phyloP scores from a whole-genome alignment of 2,797 vertebrate species.

The Leptatherina wallacei region DNA sequence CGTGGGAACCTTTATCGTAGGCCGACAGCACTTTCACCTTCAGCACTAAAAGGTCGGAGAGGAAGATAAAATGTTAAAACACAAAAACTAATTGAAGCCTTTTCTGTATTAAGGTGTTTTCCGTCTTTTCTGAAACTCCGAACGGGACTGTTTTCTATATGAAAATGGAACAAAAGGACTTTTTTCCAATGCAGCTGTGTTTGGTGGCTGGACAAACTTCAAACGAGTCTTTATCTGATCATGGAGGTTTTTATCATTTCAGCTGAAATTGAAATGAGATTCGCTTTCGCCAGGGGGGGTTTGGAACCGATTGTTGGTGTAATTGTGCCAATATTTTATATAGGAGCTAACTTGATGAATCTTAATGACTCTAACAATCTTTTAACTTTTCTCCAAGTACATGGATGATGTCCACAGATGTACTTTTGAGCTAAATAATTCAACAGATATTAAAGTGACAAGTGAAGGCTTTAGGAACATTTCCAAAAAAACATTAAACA shows the following conservation, averaged over 20 bases:
- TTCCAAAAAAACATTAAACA: too few relatives aligned
- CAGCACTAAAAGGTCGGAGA: conserved; percentile 80
- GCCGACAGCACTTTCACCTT: conserved; percentile 96
- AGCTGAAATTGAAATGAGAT: conserved; percentile 12
- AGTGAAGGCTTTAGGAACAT: background rate
- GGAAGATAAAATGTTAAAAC: background rate
- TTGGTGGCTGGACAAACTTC: conserved; percentile 20
- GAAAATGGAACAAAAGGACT: background rate
- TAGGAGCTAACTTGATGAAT: background rate
- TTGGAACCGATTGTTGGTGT: conserved; percentile 10
- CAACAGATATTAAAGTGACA: background rate
- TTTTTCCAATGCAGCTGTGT: background rate
- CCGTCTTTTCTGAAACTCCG: background rate
- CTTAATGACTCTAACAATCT: background rate
- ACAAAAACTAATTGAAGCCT: background rate
- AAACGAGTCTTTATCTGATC: conserved; percentile 25
- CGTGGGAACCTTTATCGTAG: conserved; percentile 96
- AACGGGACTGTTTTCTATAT: background rate
- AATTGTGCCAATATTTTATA: conserved; percentile 5
- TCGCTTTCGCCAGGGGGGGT: background rate
- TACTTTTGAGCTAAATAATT: background rate
- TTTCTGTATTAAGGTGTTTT: background rate
- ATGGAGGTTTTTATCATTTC: background rate
- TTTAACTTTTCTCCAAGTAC: background rate
- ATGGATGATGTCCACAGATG: background rate